phyloP scores from a whole-genome alignment of 2,888 invertebrate genomes.

The Cosmia pyralina region DNA sequence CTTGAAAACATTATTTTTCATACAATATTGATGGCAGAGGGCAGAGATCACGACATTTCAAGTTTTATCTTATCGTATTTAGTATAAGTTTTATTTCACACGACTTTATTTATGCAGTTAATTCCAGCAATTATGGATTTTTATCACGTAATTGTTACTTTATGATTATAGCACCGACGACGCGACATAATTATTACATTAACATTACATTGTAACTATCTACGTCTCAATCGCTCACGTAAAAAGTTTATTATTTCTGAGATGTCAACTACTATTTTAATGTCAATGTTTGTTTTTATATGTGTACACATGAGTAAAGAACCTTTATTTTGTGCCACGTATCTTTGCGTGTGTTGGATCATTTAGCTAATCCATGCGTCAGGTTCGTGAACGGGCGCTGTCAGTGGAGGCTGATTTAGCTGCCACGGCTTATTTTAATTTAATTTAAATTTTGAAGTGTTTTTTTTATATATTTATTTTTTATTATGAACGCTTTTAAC shows the following conservation, averaged over 20 bases:
- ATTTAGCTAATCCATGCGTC: no score
- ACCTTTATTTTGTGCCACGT: no score
- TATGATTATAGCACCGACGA: slow-evolving; percentile 11
- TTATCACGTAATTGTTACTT: slow-evolving; percentile 40
- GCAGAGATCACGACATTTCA: not conserved
- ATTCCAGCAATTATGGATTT: slow-evolving; percentile 27
- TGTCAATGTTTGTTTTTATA: no score
- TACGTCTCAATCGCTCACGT: not conserved
- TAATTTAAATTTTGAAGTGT: no score
- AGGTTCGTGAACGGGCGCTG: no score
- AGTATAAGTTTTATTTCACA: slow-evolving; percentile 40
- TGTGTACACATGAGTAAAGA: no score
- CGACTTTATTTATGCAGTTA: slow-evolving; percentile 22
- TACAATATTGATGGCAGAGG: slow-evolving; percentile 2
- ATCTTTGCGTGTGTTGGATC: no score
- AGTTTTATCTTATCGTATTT: slow-evolving; percentile 34
- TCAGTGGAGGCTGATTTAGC: no score
- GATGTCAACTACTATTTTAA: not conserved
- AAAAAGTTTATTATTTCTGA: not conserved
- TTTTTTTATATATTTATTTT: no score
- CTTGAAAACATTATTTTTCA: slow-evolving; percentile 3
- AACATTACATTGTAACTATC: slow-evolving; percentile 2
- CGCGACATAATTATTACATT: slow-evolving; percentile 13
- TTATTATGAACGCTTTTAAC: no score
- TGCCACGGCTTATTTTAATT: no score